Evolutionary conservation across 2,113 vertebrate species (phyloP), one percentile per base, ranked within the genome.

Genomic region (Caretta caretta): DNA sequence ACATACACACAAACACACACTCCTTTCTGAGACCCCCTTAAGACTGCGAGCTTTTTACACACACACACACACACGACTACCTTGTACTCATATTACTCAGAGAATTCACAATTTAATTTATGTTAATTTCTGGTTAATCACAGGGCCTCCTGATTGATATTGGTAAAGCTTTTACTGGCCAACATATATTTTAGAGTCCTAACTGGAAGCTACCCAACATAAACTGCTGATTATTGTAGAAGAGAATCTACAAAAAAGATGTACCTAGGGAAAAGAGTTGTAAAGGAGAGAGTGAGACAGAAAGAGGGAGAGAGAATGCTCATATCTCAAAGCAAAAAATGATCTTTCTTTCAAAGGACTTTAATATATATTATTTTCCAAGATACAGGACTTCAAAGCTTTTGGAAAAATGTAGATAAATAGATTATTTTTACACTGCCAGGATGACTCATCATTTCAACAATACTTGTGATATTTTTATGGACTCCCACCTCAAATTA

Each of bases 331-430:
- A 96, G 78, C 29, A 95, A 95, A 89, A 89, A 93, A 16, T 56
- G 46, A 86, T 76, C 27, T 78, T 86, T 88, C 91, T 96, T 93
- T 92, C 83, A 96, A 76, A 92, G 80, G 27, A 91, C 78, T 92
- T 88, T 57, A 92, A 94, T 75, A 65, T 76, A 81, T 84, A 87
- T 93, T 49, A 86, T 89, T 97, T 94, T 88, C 62, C 3, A 50
- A 96, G 94, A 88, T 84, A 84, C 3, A 79, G 48, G 80, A 95
- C 94, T 97, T 97, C 91, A 97, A 97, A 93, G 88, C 4, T 50
- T 94, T 95, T 90, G 57, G 54, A 93, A 91, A 95, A 93, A 83
- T 94, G 72, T 83, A 93, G 89, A 97, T 97, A 93, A 95, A 96
- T 80, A 85, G 38, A 97, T 84, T 95, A 91, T 89, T 93, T 94